A percentile compares a stretch with the other conserved stretches of the same genome.
Conservation (phyloP, 2,113 vertebrate species). For the Fulmarus glacialis region DNA sequence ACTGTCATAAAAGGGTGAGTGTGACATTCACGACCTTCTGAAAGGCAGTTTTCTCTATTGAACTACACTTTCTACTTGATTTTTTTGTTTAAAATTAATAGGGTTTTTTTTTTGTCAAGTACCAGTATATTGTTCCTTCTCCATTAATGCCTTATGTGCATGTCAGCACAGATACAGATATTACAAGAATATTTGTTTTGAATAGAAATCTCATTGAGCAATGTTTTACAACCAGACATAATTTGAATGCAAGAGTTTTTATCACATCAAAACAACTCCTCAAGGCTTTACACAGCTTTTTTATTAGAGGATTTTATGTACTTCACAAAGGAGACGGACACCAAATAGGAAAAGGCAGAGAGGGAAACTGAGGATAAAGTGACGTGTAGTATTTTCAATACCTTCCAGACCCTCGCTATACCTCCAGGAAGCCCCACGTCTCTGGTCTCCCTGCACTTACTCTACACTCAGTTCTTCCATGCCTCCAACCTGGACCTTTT, state of each 20-base stretch:
- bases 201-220: neutral
- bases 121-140: neutral
- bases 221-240: neutral
- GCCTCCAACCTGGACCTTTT: neutral
- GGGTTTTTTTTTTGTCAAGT: neutral
- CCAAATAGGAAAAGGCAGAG: neutral
- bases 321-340: slow-evolving; percentile 33
- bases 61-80: neutral
- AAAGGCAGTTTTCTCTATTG: neutral
- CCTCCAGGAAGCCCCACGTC: neutral
- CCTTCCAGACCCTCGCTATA: neutral
- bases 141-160: neutral
- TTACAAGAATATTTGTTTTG: neutral
- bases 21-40: neutral
- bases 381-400: neutral
- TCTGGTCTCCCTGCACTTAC: neutral
- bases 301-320: slow-evolving; percentile 8
- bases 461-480: neutral
- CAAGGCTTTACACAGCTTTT: slow-evolving; percentile 35
- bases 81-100: neutral
- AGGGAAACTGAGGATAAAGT: neutral
- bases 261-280: neutral
- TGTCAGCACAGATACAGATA: neutral
- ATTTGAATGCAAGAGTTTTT: neutral
- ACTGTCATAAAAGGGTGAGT: neutral